These are phyloP conservation scores for Dunckerocampus dactyliophorus DNA, from an alignment of 2,113 vertebrate genomes.

Conservation along the genomic window DNA sequence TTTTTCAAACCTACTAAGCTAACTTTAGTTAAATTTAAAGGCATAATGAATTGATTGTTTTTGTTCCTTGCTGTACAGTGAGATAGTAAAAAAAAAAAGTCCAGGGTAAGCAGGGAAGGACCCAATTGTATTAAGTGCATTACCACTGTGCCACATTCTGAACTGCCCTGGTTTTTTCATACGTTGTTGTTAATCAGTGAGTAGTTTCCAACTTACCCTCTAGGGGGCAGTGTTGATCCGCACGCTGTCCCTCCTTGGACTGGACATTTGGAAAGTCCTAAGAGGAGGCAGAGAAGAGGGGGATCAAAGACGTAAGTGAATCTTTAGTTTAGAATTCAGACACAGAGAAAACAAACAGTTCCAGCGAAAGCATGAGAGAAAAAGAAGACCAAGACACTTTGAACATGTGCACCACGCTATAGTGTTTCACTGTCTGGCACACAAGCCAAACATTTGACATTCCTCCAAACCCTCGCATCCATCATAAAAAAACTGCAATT, in stretches of 20 bases:
- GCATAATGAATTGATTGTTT: too few species aligned
- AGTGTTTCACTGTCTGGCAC: conserved; percentile 56
- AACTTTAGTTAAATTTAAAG: too few species aligned
- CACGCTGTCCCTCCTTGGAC: conserved; percentile 67
- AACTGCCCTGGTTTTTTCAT: too few species aligned
- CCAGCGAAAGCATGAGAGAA: conserved; percentile 62
- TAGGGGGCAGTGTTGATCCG: conserved; percentile 74
- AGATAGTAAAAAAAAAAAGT: too few species aligned
- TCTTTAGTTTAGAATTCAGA: conserved; percentile 61
- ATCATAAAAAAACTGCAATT: conserved; percentile 36
- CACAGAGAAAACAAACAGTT: conserved; percentile 59
- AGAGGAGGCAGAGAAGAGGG: conserved; percentile 17
- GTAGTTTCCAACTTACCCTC: conserved; percentile 71
- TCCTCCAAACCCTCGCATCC: conserved; percentile 46
- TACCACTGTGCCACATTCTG: too few species aligned
- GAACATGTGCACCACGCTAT: conserved; percentile 65
- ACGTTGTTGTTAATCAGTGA: background rate
- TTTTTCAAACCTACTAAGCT: too few species aligned
- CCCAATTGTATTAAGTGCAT: too few species aligned
- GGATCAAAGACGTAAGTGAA: conserved; percentile 56
- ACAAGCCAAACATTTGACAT: conserved; percentile 58
- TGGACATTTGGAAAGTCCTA: conserved; percentile 70
- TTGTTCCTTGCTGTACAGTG: too few species aligned
- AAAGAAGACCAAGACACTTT: conserved; percentile 53
- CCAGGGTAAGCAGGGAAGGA: too few species aligned